These are phyloP conservation scores for Melanotus villosus DNA, from an alignment of 2,888 invertebrate genomes.

Conservation along the genomic window DNA sequence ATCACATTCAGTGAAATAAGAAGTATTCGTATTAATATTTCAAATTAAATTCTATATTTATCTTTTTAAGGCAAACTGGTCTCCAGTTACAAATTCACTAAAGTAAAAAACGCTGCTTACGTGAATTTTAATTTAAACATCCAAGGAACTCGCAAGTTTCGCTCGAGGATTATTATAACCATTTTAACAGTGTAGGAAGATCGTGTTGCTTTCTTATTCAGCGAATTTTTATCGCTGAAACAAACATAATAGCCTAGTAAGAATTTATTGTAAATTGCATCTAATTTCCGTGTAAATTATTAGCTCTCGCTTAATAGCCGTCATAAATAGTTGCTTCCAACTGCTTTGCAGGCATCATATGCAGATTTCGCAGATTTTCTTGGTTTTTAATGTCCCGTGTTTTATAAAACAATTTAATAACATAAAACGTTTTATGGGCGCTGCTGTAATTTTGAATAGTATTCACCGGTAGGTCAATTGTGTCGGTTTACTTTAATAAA, in stretches of 20 bases:
- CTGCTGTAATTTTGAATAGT: not conserved
- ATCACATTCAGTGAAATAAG: too few relatives aligned
- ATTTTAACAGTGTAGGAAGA: slow-evolving; percentile 43
- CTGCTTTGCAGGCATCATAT: slow-evolving; percentile 41
- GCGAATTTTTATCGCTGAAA: slow-evolving; percentile 50
- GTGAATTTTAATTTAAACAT: too few relatives aligned
- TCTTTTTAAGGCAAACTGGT: too few relatives aligned
- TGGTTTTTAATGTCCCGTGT: not conserved
- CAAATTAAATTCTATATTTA: too few relatives aligned
- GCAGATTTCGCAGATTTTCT: slow-evolving; percentile 34
- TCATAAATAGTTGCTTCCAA: slow-evolving; percentile 45
- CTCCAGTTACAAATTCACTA: too few relatives aligned
- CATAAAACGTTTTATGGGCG: not conserved
- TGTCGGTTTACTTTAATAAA: too few relatives aligned
- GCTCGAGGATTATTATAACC: not conserved
- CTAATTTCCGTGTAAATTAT: slow-evolving; percentile 51
- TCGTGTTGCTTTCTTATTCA: slow-evolving; percentile 40
- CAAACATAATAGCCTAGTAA: slow-evolving; percentile 50
- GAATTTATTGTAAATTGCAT: slow-evolving; percentile 54
- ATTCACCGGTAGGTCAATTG: not conserved
- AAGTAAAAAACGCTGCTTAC: too few relatives aligned
- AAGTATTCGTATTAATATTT: too few relatives aligned
- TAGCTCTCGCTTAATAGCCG: slow-evolving; percentile 49
- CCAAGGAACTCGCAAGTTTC: too few relatives aligned
- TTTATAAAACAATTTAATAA: not conserved